phyloP scores from a whole-genome alignment of 2,113 vertebrate species.

The Alligator sinensis region DNA sequence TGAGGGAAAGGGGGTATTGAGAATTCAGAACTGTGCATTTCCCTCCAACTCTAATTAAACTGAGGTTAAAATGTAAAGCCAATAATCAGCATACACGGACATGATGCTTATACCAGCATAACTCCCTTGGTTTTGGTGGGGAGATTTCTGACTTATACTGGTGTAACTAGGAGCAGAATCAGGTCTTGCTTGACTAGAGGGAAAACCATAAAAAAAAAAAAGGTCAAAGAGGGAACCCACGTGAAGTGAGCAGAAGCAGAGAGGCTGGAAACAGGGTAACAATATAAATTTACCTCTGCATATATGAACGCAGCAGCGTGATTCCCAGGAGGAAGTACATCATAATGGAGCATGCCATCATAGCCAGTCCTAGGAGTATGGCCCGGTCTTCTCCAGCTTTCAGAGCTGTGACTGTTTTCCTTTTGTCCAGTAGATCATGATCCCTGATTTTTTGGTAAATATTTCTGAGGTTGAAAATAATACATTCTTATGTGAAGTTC shows the following conservation, averaged over 20 bases:
- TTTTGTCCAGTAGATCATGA: conserved; percentile 93
- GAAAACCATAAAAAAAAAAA: background rate
- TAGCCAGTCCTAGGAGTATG: conserved; percentile 91
- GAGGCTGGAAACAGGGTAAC: background rate
- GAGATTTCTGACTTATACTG: background rate
- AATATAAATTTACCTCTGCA: conserved; percentile 85
- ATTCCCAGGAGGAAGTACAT: conserved; percentile 96
- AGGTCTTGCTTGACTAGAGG: background rate
- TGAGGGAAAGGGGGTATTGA: background rate
- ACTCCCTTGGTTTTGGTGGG: background rate
- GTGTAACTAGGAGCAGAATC: background rate
- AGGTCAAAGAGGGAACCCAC: background rate
- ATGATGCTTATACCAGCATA: accelerated
- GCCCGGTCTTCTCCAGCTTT: conserved; percentile 95
- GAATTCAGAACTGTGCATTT: conserved; percentile 10
- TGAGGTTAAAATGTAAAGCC: conserved; percentile 20
- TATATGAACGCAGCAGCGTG: conserved; percentile 91
- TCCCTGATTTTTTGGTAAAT: conserved; percentile 94
- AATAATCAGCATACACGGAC: background rate
- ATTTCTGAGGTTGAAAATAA: conserved; percentile 88
- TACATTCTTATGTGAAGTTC: conserved; percentile 74
- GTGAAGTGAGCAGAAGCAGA: background rate
- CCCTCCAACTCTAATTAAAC: background rate
- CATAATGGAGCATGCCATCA: conserved; percentile 93
- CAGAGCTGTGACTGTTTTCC: conserved; percentile 93